Evolutionary conservation across 2,113 vertebrate genomes (phyloP), one percentile per base, ranked within the genome.

Genomic region (Chitala chitala): DNA sequence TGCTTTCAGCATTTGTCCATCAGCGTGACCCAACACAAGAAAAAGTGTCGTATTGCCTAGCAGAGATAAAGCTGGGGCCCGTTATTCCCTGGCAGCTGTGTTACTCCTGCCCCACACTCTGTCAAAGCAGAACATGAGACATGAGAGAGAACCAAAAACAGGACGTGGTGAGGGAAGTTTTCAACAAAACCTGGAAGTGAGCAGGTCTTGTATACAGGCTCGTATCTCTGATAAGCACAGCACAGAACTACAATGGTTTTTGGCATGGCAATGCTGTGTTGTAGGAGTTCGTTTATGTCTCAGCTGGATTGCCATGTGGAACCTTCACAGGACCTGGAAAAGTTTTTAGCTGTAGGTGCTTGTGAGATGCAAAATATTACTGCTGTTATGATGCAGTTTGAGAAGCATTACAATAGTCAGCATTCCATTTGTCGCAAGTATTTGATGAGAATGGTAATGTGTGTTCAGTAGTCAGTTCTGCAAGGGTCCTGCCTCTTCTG

Each of bases 171-270:
- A 76, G 44, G 78, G 81, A 84, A 79, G 82, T 83, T 85, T 86
- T 86, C 80, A 82, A 85, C 83, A 87, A 87, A 89, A 86, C 79
- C 82, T 82, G 82, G 85, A 87, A 86, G 75, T 78, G 66, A 79
- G 78, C 82, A 77, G 33, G 69, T 64, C 66, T 24, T 15, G 22
- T 77, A 74, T 72, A 46, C 72, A 53, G 75, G 76, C 75, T 81
- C 75, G 8, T 46, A 51, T 29, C 29, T 36, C 46, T 2, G 68
- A 69, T 69, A 53, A 68, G 46, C 64, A 46, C 17, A 13, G 33
- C 42, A 17, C 40, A 42, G 64, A 42, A 15, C 64, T 48, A 10
- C 22, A 8, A 5, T 17, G 20, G 20, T 54, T 71, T 55, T 59
- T 42, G 17, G 71, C n/a, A 61, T 46, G 54, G 71, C 29, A 59